These are phyloP conservation scores for Myotis vivesi DNA, from an alignment of 2,797 vertebrate genomes.

Conservation along the genomic window DNA sequence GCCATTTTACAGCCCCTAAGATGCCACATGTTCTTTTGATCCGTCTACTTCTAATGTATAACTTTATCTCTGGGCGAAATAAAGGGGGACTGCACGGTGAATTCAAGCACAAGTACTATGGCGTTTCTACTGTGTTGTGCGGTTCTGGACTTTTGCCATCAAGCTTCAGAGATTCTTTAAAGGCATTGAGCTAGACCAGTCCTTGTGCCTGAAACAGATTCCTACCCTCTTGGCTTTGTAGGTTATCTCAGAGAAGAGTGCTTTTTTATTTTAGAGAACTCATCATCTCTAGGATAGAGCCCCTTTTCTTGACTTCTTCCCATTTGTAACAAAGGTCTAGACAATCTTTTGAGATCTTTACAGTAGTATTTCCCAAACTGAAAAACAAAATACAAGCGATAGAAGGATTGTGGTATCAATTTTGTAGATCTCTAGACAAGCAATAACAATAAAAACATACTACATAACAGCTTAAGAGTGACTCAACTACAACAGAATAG, in stretches of 20 bases:
- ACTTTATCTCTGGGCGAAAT: neutral
- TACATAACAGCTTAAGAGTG: neutral
- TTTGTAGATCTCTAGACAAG: neutral
- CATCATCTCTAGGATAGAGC: neutral
- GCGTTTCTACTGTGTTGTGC: neutral
- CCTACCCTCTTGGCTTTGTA: neutral
- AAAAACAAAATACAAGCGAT: neutral
- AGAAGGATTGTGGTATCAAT: neutral
- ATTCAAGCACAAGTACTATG: neutral
- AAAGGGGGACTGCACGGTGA: neutral
- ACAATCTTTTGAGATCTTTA: slow-evolving; percentile 41
- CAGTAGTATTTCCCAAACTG: neutral
- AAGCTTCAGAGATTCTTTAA: neutral
- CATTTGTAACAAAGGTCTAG: neutral
- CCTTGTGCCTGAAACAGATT: neutral
- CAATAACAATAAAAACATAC: slow-evolving; percentile 28
- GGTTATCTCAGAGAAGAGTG: neutral
- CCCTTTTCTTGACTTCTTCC: slow-evolving; percentile 13
- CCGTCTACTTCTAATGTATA: neutral
- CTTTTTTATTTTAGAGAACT: neutral
- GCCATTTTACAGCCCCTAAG: neutral
- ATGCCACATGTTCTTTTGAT: neutral
- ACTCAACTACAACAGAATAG: neutral
- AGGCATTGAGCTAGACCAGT: neutral
- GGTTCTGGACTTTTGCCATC: neutral